Evolutionary conservation across 2,797 vertebrate genomes (phyloP).

Genomic region (Cossypha polioptera): DNA sequence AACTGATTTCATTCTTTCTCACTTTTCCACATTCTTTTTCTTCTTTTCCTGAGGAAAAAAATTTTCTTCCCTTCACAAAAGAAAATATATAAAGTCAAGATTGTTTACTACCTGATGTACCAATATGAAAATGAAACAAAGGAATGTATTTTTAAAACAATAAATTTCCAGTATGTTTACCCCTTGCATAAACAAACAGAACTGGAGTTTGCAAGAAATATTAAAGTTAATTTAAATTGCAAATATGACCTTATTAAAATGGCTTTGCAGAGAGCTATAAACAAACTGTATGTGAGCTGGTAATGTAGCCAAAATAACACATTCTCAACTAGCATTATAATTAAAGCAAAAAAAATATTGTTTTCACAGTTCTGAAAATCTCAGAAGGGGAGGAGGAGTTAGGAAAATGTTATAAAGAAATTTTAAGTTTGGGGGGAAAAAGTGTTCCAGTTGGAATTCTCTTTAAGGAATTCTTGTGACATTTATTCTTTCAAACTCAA

Average conservation of each 20-base stretch:
- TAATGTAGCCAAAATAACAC: conserved; percentile 70
- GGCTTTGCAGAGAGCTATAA: conserved; percentile 77
- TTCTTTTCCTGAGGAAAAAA: neutral
- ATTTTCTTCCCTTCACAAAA: conserved; percentile 30
- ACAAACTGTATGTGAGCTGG: conserved; percentile 71
- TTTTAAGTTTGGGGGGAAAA: neutral
- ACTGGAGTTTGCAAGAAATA: conserved; percentile 75
- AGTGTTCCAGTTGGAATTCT: neutral
- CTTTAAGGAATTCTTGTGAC: conserved; percentile 25
- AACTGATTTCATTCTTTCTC: conserved; percentile 45
- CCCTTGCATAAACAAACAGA: conserved; percentile 70
- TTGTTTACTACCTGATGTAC: conserved; percentile 65
- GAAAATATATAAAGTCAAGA: conserved; percentile 35
- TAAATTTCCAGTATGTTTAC: conserved; percentile 69
- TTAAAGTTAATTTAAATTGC: conserved; percentile 83
- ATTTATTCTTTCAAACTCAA: conserved; percentile 59
- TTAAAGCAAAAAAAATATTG: conserved; percentile 65
- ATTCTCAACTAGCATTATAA: conserved; percentile 69
- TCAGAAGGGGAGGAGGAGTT: conserved; percentile 20
- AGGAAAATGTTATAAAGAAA: conserved; percentile 5
- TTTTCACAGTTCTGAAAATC: conserved; percentile 57
- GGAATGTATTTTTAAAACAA: conserved; percentile 63
- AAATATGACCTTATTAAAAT: conserved; percentile 85
- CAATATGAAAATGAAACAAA: conserved; percentile 72
- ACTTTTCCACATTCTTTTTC: neutral